A percentile compares a stretch with the other conserved stretches of the same genome.
Evolutionary conservation across 2,113 vertebrate species (phyloP).

Genomic region (Nematolebias whitei): DNA sequence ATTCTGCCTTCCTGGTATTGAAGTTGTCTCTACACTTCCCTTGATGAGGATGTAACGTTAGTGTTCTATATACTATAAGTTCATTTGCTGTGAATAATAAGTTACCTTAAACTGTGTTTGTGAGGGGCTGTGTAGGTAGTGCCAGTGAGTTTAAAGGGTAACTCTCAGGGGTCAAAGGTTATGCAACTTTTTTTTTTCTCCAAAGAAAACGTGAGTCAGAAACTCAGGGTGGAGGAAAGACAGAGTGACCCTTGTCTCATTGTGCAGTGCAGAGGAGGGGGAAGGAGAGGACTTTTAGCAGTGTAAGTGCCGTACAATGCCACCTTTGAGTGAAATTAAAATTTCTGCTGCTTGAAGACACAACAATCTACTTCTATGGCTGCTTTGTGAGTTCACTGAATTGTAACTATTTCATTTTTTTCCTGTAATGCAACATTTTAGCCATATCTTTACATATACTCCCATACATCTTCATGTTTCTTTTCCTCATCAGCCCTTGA

Average conservation of each 20-base stretch:
- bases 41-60: too few relatives aligned
- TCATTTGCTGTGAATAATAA: too few relatives aligned
- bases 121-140: slow-evolving; percentile 18
- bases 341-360: slow-evolving; percentile 39
- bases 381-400: slow-evolving; percentile 40
- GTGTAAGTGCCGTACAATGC: slow-evolving; percentile 58
- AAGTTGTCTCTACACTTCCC: too few relatives aligned
- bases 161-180: slow-evolving; percentile 67
- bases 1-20: too few relatives aligned
- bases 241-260: slow-evolving; percentile 72
- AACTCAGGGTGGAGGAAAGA: slow-evolving; percentile 62
- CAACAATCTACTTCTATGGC: slow-evolving; percentile 52
- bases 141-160: slow-evolving; percentile 51
- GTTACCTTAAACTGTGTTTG: slow-evolving; percentile 3
- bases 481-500: slow-evolving; percentile 46
- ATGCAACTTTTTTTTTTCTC: slow-evolving; percentile 75
- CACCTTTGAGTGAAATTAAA: slow-evolving; percentile 66
- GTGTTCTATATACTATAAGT: too few relatives aligned
- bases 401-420: slow-evolving; percentile 26
- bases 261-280: slow-evolving; percentile 50
- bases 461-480: slow-evolving; percentile 44
- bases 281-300: slow-evolving; percentile 37
- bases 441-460: background rate
- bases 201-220: slow-evolving; percentile 63
- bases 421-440: background rate